Percentiles rank a stretch among this genome's conserved stretches.
Conservation (phyloP, 2,113 vertebrate species). For the Gallinago media region DNA sequence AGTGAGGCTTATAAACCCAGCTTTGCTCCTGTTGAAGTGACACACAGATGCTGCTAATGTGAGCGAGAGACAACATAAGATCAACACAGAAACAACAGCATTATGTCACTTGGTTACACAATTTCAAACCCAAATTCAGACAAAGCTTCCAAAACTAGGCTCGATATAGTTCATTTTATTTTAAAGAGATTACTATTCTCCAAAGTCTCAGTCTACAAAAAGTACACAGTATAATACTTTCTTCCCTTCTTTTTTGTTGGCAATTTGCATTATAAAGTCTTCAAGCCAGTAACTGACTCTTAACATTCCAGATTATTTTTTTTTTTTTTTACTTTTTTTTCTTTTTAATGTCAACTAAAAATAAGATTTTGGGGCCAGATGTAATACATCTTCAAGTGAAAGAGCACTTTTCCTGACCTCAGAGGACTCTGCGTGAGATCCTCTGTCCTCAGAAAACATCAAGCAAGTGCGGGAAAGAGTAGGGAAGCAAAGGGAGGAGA, state of each 20-base stretch:
- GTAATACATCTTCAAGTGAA: neutral
- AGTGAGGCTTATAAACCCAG: fast-evolving
- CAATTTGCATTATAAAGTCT: neutral
- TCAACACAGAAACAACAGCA: neutral
- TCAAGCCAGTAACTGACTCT: neutral
- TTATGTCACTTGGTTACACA: neutral
- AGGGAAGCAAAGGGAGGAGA: neutral
- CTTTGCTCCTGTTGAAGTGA: neutral
- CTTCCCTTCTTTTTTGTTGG: neutral
- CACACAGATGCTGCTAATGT: neutral
- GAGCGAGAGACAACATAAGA: neutral
- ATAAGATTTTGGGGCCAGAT: neutral
- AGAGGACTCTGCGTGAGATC: neutral
- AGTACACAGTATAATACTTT: neutral
- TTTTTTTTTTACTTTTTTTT: neutral
- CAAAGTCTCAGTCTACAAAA: neutral
- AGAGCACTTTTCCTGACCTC: neutral
- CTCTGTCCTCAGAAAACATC: neutral
- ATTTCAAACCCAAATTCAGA: neutral
- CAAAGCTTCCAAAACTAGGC: neutral
- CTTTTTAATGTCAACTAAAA: neutral
- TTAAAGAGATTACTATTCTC: neutral
- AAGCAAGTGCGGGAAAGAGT: neutral
- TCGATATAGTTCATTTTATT: neutral
- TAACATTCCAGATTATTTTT: neutral